phyloP scores from a whole-genome alignment of 2,888 invertebrate species.

The Tanytarsus gracilentus region DNA sequence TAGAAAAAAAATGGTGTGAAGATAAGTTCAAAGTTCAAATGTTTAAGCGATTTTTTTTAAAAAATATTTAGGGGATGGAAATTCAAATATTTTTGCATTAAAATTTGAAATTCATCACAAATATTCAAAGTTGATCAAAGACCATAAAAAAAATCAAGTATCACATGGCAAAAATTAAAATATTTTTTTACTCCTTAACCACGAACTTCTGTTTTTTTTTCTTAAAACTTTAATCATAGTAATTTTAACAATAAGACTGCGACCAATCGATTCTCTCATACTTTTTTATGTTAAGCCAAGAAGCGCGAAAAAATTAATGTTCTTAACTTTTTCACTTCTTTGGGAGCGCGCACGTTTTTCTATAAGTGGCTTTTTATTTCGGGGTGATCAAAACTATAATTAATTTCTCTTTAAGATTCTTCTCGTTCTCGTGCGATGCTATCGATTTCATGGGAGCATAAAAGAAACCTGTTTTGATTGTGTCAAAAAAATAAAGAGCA shows the following conservation, averaged over 20 bases:
- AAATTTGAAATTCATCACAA: no score
- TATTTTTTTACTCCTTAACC: not conserved
- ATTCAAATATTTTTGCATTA: no score
- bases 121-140: no score
- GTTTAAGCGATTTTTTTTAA: not conserved
- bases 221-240: conserved; percentile 3
- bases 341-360: not conserved
- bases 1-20: not conserved
- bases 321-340: not conserved
- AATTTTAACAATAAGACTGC: not conserved
- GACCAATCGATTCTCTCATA: no score
- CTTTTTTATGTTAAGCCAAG: not conserved
- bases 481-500: no score
- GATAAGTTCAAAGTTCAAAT: not conserved
- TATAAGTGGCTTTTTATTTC: not conserved
- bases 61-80: no score
- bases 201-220: no score
- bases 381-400: conserved; percentile 9
- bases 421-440: not conserved
- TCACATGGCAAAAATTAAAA: no score
- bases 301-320: conserved; percentile 8
- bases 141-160: no score
- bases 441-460: no score
- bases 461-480: no score
- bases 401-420: not conserved